Conservation (phyloP, 1,140 invertebrate genomes). For the Alviniconcha marisindica region DNA sequence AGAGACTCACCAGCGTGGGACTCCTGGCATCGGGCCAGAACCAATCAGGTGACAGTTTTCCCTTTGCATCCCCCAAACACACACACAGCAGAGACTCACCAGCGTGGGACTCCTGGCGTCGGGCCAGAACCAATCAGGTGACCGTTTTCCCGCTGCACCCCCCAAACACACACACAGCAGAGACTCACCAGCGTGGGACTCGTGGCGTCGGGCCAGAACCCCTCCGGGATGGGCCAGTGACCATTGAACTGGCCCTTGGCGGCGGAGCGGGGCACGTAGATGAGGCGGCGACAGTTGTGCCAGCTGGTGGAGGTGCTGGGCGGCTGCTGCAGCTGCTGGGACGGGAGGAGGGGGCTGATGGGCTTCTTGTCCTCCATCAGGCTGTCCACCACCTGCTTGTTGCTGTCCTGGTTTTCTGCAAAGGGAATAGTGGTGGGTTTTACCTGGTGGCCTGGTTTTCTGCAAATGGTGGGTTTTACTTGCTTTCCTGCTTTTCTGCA, state of each 20-base stretch:
- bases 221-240: slow-evolving; percentile 99
- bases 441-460: too few species aligned
- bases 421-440: background rate
- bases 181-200: slow-evolving; percentile 82
- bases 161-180: too few species aligned
- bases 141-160: too few species aligned
- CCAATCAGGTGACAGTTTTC: too few species aligned
- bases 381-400: slow-evolving; percentile 55
- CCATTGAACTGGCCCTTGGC: slow-evolving; percentile 94
- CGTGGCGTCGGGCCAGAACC: slow-evolving; percentile 95
- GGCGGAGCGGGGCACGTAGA: slow-evolving; percentile 94
- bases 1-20: too few species aligned
- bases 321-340: slow-evolving; percentile 42
- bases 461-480: too few species aligned
- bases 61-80: too few species aligned
- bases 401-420: slow-evolving; percentile 67
- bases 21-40: too few species aligned
- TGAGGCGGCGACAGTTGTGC: slow-evolving; percentile 90
- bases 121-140: slow-evolving; percentile 97
- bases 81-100: too few species aligned
- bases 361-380: slow-evolving; percentile 51
- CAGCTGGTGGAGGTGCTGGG: slow-evolving; percentile 79
- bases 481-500: too few species aligned
- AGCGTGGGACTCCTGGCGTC: slow-evolving; percentile 86
- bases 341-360: slow-evolving; percentile 19